These are phyloP conservation scores for Hymenopus coronatus DNA, from an alignment of 2,888 invertebrate species.

Conservation along the genomic window DNA sequence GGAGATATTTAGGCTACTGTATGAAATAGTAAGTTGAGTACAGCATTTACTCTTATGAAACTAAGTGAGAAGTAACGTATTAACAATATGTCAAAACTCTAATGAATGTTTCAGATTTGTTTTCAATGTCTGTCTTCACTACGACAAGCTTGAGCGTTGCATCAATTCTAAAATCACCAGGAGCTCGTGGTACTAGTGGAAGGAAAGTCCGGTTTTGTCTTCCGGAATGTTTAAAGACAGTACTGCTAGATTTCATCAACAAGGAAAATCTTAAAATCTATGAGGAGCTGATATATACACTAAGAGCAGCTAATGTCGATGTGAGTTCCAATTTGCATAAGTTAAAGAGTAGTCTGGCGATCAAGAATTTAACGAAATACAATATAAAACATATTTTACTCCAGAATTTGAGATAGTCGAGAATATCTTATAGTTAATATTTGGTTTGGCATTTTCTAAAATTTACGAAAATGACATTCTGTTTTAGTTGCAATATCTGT, in stretches of 20 bases:
- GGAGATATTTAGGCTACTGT: not conserved
- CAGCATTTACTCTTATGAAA: not conserved
- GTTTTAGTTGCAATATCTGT: no score
- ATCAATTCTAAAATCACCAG: constrained; percentile 8
- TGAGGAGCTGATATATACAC: constrained; percentile 51
- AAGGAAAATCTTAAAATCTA: constrained; percentile 49
- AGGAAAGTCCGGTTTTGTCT: constrained; percentile 49
- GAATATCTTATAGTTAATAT: no score
- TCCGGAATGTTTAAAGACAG: constrained; percentile 50
- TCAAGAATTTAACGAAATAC: no score
- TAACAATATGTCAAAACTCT: not conserved
- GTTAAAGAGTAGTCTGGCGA: no score
- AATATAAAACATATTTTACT: no score
- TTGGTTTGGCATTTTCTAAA: no score
- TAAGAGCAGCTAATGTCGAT: constrained; percentile 51
- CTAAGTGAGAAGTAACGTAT: not conserved
- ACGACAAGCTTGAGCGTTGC: not conserved
- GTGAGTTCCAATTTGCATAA: constrained; percentile 36
- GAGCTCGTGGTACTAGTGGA: not conserved
- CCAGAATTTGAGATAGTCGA: no score
- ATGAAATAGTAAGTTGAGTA: not conserved
- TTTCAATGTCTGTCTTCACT: not conserved
- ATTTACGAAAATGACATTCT: no score
- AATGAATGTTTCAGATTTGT: not conserved
- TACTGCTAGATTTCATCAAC: constrained; percentile 49